A percentile compares a stretch with the other conserved stretches of the same genome.
These are phyloP conservation scores for Eupithecia tripunctaria DNA, from an alignment of 2,888 invertebrate genomes.

Conservation along the genomic window DNA sequence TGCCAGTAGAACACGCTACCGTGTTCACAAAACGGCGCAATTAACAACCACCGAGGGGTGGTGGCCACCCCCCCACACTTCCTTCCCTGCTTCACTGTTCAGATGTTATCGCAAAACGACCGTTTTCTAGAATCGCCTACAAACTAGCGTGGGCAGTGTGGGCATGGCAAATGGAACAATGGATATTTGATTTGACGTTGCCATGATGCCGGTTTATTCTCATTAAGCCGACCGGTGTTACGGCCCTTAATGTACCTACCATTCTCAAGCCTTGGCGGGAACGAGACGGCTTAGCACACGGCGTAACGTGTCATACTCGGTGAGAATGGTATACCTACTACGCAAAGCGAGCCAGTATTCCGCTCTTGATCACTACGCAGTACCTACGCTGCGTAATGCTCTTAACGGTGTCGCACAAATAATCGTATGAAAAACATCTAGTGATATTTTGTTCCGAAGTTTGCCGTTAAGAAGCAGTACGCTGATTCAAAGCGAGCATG, in stretches of 20 bases:
- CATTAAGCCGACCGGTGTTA: slow-evolving; percentile 13
- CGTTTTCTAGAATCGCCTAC: slow-evolving; percentile 84
- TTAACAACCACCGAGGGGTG: slow-evolving; percentile 65
- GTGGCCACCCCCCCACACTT: slow-evolving; percentile 51
- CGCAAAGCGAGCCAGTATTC: too few relatives aligned
- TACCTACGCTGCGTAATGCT: too few relatives aligned
- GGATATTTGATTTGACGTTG: slow-evolving; percentile 45
- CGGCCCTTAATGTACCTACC: not conserved
- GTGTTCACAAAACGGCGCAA: slow-evolving; percentile 85
- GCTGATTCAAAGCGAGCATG: too few relatives aligned
- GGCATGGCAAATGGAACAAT: slow-evolving; percentile 47
- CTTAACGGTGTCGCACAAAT: too few relatives aligned
- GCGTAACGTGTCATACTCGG: too few relatives aligned
- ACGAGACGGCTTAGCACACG: too few relatives aligned
- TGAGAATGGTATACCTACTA: too few relatives aligned
- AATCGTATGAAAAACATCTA: too few relatives aligned
- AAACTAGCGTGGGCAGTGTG: slow-evolving; percentile 81
- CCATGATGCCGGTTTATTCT: slow-evolving; percentile 34
- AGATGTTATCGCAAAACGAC: slow-evolving; percentile 84
- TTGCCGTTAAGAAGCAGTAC: too few relatives aligned
- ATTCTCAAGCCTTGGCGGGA: too few relatives aligned
- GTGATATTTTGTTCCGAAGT: too few relatives aligned
- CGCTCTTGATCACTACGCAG: too few relatives aligned
- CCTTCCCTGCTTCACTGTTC: slow-evolving; percentile 55
- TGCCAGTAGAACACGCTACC: slow-evolving; percentile 81